A percentile compares a stretch with the other conserved stretches of the same genome.
These are phyloP conservation scores for Dryas iulia DNA, from an alignment of 1,140 invertebrate species.

Conservation along the genomic window DNA sequence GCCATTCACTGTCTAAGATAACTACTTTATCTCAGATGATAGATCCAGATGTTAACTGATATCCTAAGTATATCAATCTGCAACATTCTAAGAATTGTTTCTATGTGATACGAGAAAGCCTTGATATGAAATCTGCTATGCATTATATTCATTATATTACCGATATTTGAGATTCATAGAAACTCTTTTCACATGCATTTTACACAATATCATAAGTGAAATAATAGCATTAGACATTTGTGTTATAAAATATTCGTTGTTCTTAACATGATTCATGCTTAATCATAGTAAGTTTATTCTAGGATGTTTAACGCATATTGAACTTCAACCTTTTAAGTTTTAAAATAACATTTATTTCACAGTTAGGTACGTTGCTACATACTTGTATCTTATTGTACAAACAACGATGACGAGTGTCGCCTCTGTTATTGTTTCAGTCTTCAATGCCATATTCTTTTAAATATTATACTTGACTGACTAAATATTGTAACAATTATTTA, in stretches of 20 bases:
- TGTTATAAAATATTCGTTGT: background rate
- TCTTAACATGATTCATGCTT: background rate
- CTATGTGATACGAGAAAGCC: slow-evolving; percentile 17
- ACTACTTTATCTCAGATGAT: slow-evolving; percentile 12
- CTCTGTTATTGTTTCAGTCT: background rate
- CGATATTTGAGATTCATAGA: no score
- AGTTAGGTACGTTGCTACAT: background rate
- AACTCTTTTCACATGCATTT: no score
- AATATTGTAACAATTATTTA: background rate
- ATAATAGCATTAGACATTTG: no score
- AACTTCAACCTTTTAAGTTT: background rate
- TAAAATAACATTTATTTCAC: background rate
- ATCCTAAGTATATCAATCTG: slow-evolving; percentile 14
- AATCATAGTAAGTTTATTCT: background rate
- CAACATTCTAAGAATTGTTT: slow-evolving; percentile 21
- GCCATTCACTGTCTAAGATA: slow-evolving; percentile 35
- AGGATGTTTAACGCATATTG: background rate
- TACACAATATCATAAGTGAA: no score
- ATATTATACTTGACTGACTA: background rate
- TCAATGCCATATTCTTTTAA: background rate
- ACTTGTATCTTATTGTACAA: background rate
- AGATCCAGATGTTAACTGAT: slow-evolving; percentile 21
- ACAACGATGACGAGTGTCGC: background rate
- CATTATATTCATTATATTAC: no score
- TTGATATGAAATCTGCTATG: background rate